Evolutionary conservation across 2,888 invertebrate species (phyloP).

Genomic region (Drosophila gaucha): DNA sequence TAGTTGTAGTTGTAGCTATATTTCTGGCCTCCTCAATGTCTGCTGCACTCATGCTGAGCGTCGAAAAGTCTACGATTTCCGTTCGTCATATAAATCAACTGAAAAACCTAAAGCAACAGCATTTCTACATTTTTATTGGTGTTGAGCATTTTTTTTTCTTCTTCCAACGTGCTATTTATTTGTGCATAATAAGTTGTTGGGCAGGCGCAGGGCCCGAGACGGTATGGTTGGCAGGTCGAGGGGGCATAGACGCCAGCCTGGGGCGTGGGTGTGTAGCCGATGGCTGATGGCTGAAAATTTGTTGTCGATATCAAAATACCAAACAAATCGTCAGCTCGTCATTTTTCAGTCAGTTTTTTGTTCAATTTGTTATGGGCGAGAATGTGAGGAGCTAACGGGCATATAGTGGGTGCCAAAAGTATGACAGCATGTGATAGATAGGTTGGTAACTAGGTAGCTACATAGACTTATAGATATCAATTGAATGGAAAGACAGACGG

Average conservation of each 20-base stretch:
- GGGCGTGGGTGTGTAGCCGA: constrained; percentile 17
- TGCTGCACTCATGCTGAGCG: constrained; percentile 81
- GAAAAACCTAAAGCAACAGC: constrained; percentile 50
- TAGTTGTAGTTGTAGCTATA: constrained; percentile 16
- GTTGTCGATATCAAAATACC: constrained; percentile 77
- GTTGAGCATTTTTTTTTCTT: constrained; percentile 34
- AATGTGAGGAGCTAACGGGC: constrained; percentile 38
- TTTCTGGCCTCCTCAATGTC: constrained; percentile 57
- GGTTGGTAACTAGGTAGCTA: too few relatives aligned
- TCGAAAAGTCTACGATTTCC: constrained; percentile 82
- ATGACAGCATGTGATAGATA: constrained; percentile 1
- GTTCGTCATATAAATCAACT: constrained; percentile 76
- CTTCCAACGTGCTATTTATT: constrained; percentile 60
- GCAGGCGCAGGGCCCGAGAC: constrained; percentile 1
- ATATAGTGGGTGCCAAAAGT: constrained; percentile 37
- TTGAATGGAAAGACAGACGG: too few relatives aligned
- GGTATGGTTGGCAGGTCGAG: constrained; percentile 1
- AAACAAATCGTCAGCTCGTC: constrained; percentile 78
- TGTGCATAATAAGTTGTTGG: constrained; percentile 75
- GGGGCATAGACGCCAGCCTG: constrained; percentile 51
- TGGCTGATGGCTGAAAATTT: constrained; percentile 40
- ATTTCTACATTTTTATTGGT: constrained; percentile 58
- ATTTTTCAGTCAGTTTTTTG: constrained; percentile 73
- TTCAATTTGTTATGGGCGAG: constrained; percentile 55
- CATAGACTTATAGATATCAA: too few relatives aligned